Conservation (phyloP, 2,797 vertebrate species). For the Tadarida brasiliensis region DNA sequence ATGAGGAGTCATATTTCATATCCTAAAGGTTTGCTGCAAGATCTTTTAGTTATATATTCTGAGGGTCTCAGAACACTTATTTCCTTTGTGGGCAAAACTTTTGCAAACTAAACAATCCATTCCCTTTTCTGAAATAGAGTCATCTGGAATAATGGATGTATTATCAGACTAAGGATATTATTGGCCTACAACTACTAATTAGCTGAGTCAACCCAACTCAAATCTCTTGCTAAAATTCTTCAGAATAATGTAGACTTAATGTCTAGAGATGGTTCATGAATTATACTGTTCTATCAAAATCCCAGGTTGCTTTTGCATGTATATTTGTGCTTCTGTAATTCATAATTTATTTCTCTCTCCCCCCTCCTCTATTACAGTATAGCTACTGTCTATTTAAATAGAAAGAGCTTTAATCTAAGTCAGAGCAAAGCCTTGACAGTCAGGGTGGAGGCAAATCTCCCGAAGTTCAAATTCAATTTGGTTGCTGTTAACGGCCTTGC, state of each 20-base stretch:
- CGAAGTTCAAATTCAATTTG: conserved; percentile 73
- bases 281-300: conserved; percentile 18
- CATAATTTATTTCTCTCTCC: conserved; percentile 12
- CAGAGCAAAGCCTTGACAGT: conserved; percentile 56
- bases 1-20: neutral
- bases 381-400: conserved; percentile 62
- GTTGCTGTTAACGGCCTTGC: conserved; percentile 66
- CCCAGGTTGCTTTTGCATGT: conserved; percentile 24
- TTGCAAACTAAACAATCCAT: neutral
- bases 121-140: neutral
- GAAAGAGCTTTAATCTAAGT: conserved; percentile 61
- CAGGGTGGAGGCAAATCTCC: conserved; percentile 61
- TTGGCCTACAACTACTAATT: conserved; percentile 16
- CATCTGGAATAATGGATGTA: neutral
- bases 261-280: conserved; percentile 49
- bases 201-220: conserved; percentile 4
- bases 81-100: neutral
- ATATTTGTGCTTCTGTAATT: conserved; percentile 43
- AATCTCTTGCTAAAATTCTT: conserved; percentile 37
- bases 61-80: neutral
- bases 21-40: neutral
- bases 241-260: conserved; percentile 19
- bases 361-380: neutral
- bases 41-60: neutral
- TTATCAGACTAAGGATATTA: neutral